phyloP scores from a whole-genome alignment of 2,113 vertebrate genomes.

The Podocnemis expansa region DNA sequence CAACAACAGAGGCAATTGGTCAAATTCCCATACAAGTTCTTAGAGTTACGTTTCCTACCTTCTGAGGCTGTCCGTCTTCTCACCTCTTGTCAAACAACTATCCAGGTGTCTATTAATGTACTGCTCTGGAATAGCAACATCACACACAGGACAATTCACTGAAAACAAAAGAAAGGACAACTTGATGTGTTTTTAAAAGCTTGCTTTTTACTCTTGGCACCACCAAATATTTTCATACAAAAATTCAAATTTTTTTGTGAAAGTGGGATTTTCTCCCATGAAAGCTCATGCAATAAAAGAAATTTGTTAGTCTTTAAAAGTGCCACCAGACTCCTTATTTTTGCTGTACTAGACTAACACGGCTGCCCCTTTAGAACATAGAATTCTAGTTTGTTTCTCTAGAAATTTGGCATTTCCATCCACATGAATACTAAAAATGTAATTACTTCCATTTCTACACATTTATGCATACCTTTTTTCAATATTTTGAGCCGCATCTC shows the following conservation, averaged over 20 bases:
- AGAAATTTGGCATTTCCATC: neutral
- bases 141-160: slow-evolving; percentile 95
- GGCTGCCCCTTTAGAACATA: no score
- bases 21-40: rapidly evolving
- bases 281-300: no score
- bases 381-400: neutral
- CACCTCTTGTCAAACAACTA: slow-evolving; percentile 84
- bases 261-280: no score
- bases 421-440: neutral
- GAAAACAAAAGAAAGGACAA: slow-evolving; percentile 50
- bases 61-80: slow-evolving; percentile 91
- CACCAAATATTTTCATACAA: neutral
- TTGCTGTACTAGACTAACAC: no score
- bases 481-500: neutral
- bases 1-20: neutral
- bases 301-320: no score
- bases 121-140: slow-evolving; percentile 81
- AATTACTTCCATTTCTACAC: neutral
- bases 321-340: no score
- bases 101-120: slow-evolving; percentile 94
- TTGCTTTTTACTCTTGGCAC: neutral
- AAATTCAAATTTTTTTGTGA: rapidly evolving
- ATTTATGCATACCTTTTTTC: neutral
- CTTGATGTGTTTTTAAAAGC: neutral
- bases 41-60: slow-evolving; percentile 79